Base-by-base conservation (phyloP, 2,113 vertebrate species). In the Limnothrissa miodon region DNA sequence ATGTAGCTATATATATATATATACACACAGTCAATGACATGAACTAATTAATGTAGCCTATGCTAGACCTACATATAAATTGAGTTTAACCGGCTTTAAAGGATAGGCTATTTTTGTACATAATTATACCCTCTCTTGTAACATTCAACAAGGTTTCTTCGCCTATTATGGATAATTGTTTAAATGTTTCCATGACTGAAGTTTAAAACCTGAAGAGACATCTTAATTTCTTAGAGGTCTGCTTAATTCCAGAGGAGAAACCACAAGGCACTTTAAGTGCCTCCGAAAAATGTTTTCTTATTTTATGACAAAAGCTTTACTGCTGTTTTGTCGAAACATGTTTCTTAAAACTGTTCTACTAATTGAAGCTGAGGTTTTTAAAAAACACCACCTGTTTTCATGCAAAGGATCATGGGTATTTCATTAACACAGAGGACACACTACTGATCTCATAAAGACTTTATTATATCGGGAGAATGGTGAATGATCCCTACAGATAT, bases 161-260 rank as follows among this genome's bases (percentile, higher is more conserved):
- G 42, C 29, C 29, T 7, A 29, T 85, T 79, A 83, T 56, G 78
- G 79, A 86, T 74, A 83, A 81, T 17, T 70, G 13, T 56, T 82
- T 25, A 83, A 79, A 81, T 48, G 62, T 59, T 85, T 80, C 21
- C 51, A 70, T 78, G 8, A 7, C n/a, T 45, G 10, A 62, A 39
- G 11, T 78, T 62, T 66, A 70, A 70, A 70, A 29, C 29, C 62
- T 17, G 36, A 11, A 19, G 62, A 70, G 62, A 15, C 56, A 45
- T 33, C 29, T 83, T 79, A 25, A 78, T 53, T 53, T 78, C 45
- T 59, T 17, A 17, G 39, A 25, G 66, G 25, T 25, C 29, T 15
- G 10, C 62, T 70, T 70, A 70, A 70, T 36, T 11, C 15, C 62
- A 36, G 62, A 36, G 62, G 11, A 36, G 25, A 70, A 70, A 70